A percentile compares a stretch with the other conserved stretches of the same genome.
phyloP scores from a whole-genome alignment of 2,888 invertebrate genomes.

The Phragmatobia fuliginosa region DNA sequence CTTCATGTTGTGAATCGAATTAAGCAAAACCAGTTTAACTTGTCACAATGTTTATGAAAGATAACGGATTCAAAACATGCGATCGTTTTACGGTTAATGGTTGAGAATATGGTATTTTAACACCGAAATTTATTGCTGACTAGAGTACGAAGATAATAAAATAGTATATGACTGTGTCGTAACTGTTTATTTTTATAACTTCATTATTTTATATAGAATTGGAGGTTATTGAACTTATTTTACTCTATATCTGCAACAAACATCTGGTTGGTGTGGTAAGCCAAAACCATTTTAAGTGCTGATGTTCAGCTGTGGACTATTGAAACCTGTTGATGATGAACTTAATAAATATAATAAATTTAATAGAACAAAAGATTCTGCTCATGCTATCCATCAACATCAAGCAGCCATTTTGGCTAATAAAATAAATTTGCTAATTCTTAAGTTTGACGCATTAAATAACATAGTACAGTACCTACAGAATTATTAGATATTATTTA shows the following conservation, averaged over 20 bases:
- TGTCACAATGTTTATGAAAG: slow-evolving; percentile 11
- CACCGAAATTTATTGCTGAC: neutral
- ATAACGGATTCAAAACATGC: slow-evolving; percentile 2
- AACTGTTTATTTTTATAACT: neutral
- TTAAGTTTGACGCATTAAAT: neutral
- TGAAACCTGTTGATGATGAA: too few relatives aligned
- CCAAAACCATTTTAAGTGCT: too few relatives aligned
- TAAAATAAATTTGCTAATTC: neutral
- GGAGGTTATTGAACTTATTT: neutral
- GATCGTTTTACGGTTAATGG: slow-evolving; percentile 10
- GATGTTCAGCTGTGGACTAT: too few relatives aligned
- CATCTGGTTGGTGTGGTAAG: too few relatives aligned
- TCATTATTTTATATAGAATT: neutral
- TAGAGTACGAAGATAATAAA: neutral
- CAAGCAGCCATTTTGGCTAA: too few relatives aligned
- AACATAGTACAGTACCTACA: neutral
- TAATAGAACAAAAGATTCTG: too few relatives aligned
- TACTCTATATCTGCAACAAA: neutral
- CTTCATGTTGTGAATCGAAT: slow-evolving; percentile 8
- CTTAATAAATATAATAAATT: too few relatives aligned
- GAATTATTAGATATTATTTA: neutral
- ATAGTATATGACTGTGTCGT: neutral
- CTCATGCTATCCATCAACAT: too few relatives aligned
- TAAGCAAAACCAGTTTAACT: slow-evolving; percentile 9
- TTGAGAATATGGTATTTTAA: neutral